Evolutionary conservation across 2,113 vertebrate species (phyloP).

Genomic region (Myrmecobius fasciatus): DNA sequence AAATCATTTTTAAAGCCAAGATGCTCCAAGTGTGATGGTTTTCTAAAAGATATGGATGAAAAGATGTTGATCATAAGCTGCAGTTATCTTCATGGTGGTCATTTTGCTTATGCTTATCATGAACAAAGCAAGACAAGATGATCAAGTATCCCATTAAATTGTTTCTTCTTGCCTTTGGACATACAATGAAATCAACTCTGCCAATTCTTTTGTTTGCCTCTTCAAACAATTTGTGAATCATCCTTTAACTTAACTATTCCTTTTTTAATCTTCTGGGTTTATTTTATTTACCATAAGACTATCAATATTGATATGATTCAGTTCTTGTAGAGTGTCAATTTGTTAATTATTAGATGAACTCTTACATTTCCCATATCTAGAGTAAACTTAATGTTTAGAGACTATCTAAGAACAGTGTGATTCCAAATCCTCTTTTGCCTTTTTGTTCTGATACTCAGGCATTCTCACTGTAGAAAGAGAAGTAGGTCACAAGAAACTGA

Average conservation of each 20-base stretch:
- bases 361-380: not conserved
- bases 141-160: not conserved
- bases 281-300: not conserved
- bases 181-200: not conserved
- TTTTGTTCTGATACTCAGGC: not conserved
- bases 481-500: slow-evolving; percentile 5
- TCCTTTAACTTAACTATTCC: not conserved
- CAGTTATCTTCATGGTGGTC: not conserved
- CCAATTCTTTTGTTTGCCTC: not conserved
- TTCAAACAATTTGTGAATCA: not conserved
- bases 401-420: not conserved
- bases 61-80: not conserved
- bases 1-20: not conserved
- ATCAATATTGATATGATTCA: not conserved
- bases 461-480: not conserved
- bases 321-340: not conserved
- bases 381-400: not conserved
- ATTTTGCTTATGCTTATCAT: not conserved
- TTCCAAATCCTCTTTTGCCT: not conserved
- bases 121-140: not conserved
- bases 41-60: not conserved
- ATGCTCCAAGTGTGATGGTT: not conserved
- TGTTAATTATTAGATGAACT: not conserved
- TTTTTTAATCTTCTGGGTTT: not conserved
- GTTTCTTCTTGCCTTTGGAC: not conserved